Evolutionary conservation across 2,888 invertebrate genomes (phyloP), one percentile per base, ranked within the genome.

Genomic region (Asteroscopus sphinx): DNA sequence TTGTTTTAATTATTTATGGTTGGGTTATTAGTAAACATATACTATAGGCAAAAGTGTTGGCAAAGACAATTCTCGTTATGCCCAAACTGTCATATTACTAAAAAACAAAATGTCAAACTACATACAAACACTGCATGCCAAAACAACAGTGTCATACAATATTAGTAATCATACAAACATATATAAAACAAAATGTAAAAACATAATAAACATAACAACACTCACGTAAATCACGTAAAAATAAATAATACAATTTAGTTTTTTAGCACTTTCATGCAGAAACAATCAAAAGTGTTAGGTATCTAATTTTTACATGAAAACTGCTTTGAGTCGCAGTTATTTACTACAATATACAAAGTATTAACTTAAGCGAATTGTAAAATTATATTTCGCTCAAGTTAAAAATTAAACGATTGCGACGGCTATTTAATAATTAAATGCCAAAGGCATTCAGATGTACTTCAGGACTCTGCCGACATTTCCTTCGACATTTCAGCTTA

Each of bases 201-300:
- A 59, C 40, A 59, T 54, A 48, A 46, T 32, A 15, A 55, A 62
- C 55, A 76, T 28, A 66, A 62, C 64, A 70, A 62, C 64, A 70
- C 56, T 62, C 64, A 73, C 63, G 63, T 49, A 51, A 30, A 53
- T 46, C n/a, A 58, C 57, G 48, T 70, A 45, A 67, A 69, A 52
- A 66, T 17, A 33, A 25, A 52, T 59, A 52, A 58, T 46, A 60
- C 61, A 70, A 70, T 68, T 65, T 65, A 65, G 37, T 71, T 58
- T n/a, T 79, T 76, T 82, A 85, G 80, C 80, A 86, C 79, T 74
- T 75, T 67, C 89, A 89, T 88, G 88, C 88, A 85, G 66, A 80
- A 79, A 81, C 77, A 77, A 76, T 65, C 48, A 78, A 80, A 57
- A 67, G 51, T 64, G 77, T 77, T 83, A 83, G 81, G n/a, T n/a